These are phyloP conservation scores for Electrophaes corylata DNA, from an alignment of 2,888 invertebrate species.

Conservation along the genomic window DNA sequence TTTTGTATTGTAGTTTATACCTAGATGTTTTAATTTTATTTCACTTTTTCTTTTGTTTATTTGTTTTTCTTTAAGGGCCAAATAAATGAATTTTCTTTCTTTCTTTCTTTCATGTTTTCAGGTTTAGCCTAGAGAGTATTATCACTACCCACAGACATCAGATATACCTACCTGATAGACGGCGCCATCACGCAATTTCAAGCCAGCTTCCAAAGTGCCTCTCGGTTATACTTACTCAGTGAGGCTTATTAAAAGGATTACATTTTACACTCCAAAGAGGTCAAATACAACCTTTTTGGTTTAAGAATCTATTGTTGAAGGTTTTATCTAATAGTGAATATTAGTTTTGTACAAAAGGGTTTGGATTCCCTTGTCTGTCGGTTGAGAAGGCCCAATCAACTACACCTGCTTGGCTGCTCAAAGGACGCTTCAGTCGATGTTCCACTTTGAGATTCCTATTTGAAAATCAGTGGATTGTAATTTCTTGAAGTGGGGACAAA, in stretches of 20 bases:
- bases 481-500: conserved; percentile 12
- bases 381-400: conserved; percentile 35
- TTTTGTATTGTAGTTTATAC: no score
- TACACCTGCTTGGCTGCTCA: conserved; percentile 33
- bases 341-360: conserved; percentile 30
- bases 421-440: conserved; percentile 24
- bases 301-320: conserved; percentile 29
- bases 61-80: no score
- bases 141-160: no score
- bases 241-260: conserved; percentile 58
- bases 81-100: no score
- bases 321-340: conserved; percentile 31
- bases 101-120: background rate
- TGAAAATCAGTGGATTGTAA: conserved; percentile 22
- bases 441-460: conserved; percentile 20
- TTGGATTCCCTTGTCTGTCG: conserved; percentile 36
- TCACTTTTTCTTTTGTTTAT: no score
- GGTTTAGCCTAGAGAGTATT: no score
- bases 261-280: conserved; percentile 58
- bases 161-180: conserved; percentile 31
- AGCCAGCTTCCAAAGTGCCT: conserved; percentile 42
- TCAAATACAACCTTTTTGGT: conserved; percentile 34
- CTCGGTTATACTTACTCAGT: conserved; percentile 32
- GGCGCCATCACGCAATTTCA: conserved; percentile 53
- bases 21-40: no score